Evolutionary conservation across 2,888 invertebrate genomes (phyloP), one percentile per base, ranked within the genome.

Genomic region (Sisyra nigra): DNA sequence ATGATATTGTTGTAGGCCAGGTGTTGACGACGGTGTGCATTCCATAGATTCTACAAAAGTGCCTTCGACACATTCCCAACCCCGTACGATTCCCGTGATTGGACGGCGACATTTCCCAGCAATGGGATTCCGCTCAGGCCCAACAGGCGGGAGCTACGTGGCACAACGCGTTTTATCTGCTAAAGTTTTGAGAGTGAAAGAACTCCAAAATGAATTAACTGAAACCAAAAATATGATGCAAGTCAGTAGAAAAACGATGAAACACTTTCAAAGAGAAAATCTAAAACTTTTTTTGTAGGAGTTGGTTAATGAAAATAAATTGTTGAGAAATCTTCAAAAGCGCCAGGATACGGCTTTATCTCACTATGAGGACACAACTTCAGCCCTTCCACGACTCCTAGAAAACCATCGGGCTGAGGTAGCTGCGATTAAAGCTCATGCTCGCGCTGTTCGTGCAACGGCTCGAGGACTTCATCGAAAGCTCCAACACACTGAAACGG

Each of bases 171-270:
- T 86, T 35, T 63, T 81, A 49, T 85, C 85, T 0, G 85, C 85
- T 1, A 80, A 83, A 60, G 71, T 82, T 48, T 68, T 84, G 46
- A 69, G 80, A 18, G 68, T 83, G 19, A 80, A 84, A 54, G 78
- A 80, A 45, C 63, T 84, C 48, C 85, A 86, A 62, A 86, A 82
- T 60, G 83, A 86, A 57, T 56, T 86, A 44, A 73, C 79, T 4
- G 83, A 84, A 58, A 83, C 83, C 0, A 83, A 84, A 56, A 80
- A 75, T 52, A 82, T 82, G 56, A 67, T 86, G 46, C 74, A 81
- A 55, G 82, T 80, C 15, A 38, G 9, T 10, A 18, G 11, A 14
- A 18, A 38, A 17, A 41, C 31, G 6, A 13, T 32, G 10, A 18
- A 24, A 18, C 8, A 11, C 24, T 11, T 31, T 32, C 3, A 24